These are phyloP conservation scores for Chamaea fasciata DNA, from an alignment of 2,113 vertebrate species.

Conservation along the genomic window DNA sequence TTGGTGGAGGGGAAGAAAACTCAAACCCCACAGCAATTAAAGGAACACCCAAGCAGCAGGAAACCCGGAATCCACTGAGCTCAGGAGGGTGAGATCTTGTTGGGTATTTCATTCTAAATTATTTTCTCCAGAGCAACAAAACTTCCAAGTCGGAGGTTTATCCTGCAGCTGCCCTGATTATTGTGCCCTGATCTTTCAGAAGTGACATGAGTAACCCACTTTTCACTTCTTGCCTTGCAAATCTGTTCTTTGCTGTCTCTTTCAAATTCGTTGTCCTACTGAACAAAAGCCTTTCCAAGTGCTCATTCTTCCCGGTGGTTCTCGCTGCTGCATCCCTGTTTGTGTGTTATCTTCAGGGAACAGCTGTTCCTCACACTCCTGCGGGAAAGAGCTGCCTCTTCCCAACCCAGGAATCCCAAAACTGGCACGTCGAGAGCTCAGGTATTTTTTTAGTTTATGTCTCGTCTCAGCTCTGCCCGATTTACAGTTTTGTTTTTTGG, in stretches of 20 bases:
- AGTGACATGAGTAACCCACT: not conserved
- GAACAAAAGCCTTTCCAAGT: not conserved
- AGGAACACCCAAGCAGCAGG: not conserved
- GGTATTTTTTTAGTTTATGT: accelerated
- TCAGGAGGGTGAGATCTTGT: not conserved
- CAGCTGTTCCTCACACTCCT: not conserved
- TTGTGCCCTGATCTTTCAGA: not conserved
- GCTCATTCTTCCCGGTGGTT: not conserved
- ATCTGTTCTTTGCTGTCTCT: not conserved
- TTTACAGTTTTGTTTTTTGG: not conserved
- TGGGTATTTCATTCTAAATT: not conserved
- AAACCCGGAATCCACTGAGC: accelerated
- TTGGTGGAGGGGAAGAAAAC: not conserved
- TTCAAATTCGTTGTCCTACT: not conserved
- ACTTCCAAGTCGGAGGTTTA: not conserved
- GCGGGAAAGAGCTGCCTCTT: not conserved
- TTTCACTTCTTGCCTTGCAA: not conserved
- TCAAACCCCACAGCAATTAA: not conserved
- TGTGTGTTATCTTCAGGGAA: not conserved
- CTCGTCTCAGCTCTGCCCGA: not conserved
- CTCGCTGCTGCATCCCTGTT: not conserved
- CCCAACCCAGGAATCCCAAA: not conserved
- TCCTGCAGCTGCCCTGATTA: not conserved
- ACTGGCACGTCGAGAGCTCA: accelerated
- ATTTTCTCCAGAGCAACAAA: not conserved